phyloP scores from a whole-genome alignment of 1,140 invertebrate species.

The Zelostemma sp. region DNA sequence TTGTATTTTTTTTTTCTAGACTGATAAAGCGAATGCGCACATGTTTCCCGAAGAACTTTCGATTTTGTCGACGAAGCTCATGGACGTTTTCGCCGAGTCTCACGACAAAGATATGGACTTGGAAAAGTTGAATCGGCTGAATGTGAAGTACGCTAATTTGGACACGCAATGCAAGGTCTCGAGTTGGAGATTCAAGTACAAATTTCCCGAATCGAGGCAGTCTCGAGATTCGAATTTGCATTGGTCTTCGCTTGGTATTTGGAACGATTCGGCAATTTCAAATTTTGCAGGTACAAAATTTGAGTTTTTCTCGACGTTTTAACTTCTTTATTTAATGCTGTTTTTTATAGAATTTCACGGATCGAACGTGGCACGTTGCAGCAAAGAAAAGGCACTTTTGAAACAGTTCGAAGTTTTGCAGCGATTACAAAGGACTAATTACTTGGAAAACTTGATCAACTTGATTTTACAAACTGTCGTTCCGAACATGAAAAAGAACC shows the following conservation, averaged over 20 bases:
- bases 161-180: constrained; percentile 29
- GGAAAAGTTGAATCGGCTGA: constrained; percentile 1
- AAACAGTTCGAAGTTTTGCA: constrained; percentile 51
- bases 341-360: constrained; percentile 25
- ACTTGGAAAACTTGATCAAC: constrained; percentile 49
- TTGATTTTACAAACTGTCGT: constrained; percentile 47
- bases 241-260: constrained; percentile 59
- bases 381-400: constrained; percentile 45
- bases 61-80: constrained; percentile 1
- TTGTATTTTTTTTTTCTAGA: constrained; percentile 18
- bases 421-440: constrained; percentile 52
- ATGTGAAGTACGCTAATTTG: constrained; percentile 11
- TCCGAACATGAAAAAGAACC: constrained; percentile 34
- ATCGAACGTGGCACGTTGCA: constrained; percentile 48
- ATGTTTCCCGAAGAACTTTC: constrained; percentile 7
- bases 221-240: constrained; percentile 4
- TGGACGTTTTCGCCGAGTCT: not conserved
- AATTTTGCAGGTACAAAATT: constrained; percentile 50
- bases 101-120: not conserved
- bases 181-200: constrained; percentile 13
- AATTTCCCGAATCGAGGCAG: constrained; percentile 8
- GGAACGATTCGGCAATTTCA: constrained; percentile 50
- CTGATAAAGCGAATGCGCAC: not conserved
- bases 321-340: too few species aligned
- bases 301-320: too few species aligned